Evolutionary conservation across 2,888 invertebrate species (phyloP), one percentile per base, ranked within the genome.

Genomic region (Eretmocerus hayati): DNA sequence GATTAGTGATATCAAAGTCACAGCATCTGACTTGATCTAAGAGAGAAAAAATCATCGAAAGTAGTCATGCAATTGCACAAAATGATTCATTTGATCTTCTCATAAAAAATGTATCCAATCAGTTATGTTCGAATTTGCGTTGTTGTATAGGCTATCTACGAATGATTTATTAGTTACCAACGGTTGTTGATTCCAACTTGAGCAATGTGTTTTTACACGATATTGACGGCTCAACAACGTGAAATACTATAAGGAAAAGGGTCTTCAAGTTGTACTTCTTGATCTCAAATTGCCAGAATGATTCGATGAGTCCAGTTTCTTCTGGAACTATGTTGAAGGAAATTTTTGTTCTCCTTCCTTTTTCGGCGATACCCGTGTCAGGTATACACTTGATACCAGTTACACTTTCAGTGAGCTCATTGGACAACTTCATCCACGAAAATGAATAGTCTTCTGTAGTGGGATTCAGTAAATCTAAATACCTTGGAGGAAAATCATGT

Each of bases 401-500:
- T 3, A 18, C 18, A 5, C 63, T 59, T 55, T 74, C 63, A n/a
- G 72, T 69, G 3, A 67, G 66, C 39, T 73, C 74, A 8, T 67
- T 66, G 54, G 77, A 71, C 39, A 75, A 67, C 71, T 77, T 76
- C 41, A 74, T 72, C 70, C 82, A 82, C 48, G 75, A 71, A 60
- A 79, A 83, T 54, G 74, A 73, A 61, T 83, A 83, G 6, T 75
- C 72, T 55, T 79, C 75, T 43, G 70, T 73, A 1, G 83, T 83
- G 2, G 85, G 84, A 63, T 86, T 86, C 26, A 84, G 75, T 5
- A 85, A 75, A 51, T 75, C 74, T 61, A 85, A 82, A 40, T 73
- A 70, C 59, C 83, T 83, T 62, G 42, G 72, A 72, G 50, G 40
- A 32, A 26, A 36, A 13, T 11, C n/a, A n/a, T n/a, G n/a, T n/a